Evolutionary conservation across 2,888 invertebrate genomes (phyloP).

Genomic region (Diachrysia chrysitis): DNA sequence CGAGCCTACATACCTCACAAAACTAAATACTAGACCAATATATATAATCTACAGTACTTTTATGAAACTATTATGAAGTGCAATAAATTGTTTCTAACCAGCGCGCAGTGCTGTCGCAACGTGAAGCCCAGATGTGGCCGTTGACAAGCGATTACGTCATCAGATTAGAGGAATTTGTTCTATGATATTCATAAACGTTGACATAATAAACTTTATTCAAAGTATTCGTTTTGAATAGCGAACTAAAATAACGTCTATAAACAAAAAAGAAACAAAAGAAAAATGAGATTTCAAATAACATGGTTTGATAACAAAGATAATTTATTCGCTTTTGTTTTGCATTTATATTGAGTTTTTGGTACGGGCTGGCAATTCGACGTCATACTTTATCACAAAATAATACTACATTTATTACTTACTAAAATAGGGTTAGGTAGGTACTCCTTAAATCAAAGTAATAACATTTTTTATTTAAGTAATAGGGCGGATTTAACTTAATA

Average conservation of each 20-base stretch:
- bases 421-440: no score
- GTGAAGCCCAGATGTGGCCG: constrained; percentile 70
- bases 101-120: constrained; percentile 41
- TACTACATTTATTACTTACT: background rate
- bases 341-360: constrained; percentile 2
- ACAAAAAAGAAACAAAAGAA: background rate
- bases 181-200: constrained; percentile 52
- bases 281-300: constrained; percentile 4
- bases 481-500: background rate
- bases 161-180: constrained; percentile 75
- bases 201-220: constrained; percentile 52
- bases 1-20: background rate
- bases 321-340: constrained; percentile 4
- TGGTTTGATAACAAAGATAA: constrained; percentile 1
- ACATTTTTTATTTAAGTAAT: background rate
- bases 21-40: background rate
- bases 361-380: background rate
- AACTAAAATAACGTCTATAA: background rate
- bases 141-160: constrained; percentile 69
- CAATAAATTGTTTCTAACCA: constrained; percentile 3
- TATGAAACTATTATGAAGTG: constrained; percentile 2
- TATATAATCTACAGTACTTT: background rate
- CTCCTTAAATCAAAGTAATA: background rate
- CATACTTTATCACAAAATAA: background rate
- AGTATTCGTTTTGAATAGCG: background rate